Percentiles rank a stretch among this genome's conserved stretches.
Conservation (phyloP, 2,797 vertebrate species). For the Sitta carolinensis region DNA sequence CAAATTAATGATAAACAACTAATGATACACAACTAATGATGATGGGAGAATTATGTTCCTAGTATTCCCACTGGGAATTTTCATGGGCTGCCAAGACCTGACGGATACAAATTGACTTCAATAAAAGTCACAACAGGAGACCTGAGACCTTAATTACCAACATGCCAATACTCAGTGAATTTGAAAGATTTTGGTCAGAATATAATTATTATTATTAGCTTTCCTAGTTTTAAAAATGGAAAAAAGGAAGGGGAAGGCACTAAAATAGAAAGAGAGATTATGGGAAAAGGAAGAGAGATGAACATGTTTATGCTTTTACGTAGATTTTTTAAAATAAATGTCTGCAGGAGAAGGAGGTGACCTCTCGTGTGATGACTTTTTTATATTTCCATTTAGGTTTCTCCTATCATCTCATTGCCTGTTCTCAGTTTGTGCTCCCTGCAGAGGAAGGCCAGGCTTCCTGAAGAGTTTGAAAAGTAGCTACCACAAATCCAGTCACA, state of each 20-base stretch:
- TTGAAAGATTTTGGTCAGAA: conserved; percentile 13
- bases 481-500: background rate
- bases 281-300: background rate
- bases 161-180: background rate
- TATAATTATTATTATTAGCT: background rate
- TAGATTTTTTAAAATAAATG: background rate
- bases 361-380: background rate
- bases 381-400: background rate
- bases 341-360: background rate
- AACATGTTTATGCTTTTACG: background rate
- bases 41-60: conserved; percentile 22
- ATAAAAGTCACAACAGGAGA: conserved; percentile 52
- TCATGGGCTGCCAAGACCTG: background rate
- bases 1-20: conserved; percentile 12
- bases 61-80: background rate
- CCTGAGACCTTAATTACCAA: conserved; percentile 16
- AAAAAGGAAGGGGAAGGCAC: background rate
- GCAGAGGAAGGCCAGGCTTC: background rate
- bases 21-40: background rate
- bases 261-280: background rate
- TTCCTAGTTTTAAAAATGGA: background rate
- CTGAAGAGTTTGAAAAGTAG: background rate
- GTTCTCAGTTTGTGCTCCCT: background rate
- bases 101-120: conserved; percentile 46
- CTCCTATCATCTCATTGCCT: background rate